phyloP scores from a whole-genome alignment of 2,797 vertebrate genomes.

The Tadarida brasiliensis region DNA sequence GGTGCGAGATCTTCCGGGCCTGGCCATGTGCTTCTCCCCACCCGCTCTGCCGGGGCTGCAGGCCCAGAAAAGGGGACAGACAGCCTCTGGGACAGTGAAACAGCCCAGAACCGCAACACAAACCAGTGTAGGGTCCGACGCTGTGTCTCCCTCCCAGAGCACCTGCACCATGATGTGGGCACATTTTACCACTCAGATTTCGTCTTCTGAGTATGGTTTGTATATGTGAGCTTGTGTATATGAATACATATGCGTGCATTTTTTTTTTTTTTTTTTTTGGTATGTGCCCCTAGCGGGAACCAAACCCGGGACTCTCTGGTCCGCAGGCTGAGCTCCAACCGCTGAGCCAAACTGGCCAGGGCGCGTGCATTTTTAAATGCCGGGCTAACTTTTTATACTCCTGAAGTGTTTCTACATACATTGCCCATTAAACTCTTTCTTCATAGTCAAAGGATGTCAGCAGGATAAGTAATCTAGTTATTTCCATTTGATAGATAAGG shows the following conservation, averaged over 20 bases:
- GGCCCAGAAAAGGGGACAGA: not conserved
- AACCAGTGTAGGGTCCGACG: not conserved
- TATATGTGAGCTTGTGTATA: fast-evolving
- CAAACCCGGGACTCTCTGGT: too few species aligned
- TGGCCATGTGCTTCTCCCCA: not conserved
- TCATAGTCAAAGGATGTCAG: not conserved
- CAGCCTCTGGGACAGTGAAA: not conserved
- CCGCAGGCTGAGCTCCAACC: too few species aligned
- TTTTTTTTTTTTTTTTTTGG: too few species aligned
- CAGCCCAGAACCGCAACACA: not conserved
- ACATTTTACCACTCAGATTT: not conserved
- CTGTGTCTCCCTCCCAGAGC: not conserved
- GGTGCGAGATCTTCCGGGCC: not conserved
- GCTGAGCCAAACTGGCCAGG: too few species aligned
- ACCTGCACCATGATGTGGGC: fast-evolving
- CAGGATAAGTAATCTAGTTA: not conserved
- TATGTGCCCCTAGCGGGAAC: too few species aligned
- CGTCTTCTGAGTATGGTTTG: not conserved
- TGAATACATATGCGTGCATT: not conserved
- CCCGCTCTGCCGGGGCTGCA: too few species aligned
- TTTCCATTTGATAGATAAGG: constrained; percentile 22
- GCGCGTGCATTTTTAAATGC: too few species aligned
- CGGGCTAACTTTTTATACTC: not conserved
- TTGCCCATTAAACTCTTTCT: not conserved
- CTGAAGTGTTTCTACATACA: not conserved